These are phyloP conservation scores for Otocyon megalotis DNA, from an alignment of 2,113 vertebrate genomes.

Conservation along the genomic window DNA sequence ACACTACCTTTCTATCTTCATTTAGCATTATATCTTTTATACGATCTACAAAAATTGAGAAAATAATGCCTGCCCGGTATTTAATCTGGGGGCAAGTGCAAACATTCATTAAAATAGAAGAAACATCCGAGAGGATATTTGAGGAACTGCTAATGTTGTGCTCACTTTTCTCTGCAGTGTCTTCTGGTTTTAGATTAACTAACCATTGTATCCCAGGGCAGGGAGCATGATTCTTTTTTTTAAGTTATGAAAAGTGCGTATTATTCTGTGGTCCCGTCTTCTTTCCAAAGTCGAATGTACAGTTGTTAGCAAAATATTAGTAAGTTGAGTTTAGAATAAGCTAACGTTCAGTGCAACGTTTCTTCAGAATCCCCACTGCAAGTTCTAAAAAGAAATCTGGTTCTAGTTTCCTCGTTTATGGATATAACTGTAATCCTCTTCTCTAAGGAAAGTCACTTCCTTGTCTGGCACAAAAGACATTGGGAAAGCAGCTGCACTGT, in stretches of 20 bases:
- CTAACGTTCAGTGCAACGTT: neutral
- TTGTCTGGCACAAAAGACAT: slow-evolving; percentile 46
- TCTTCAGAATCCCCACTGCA: slow-evolving; percentile 7
- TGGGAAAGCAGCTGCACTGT: slow-evolving; percentile 36
- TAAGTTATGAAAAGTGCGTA: neutral
- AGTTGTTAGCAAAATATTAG: slow-evolving; percentile 28
- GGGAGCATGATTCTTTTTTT: neutral
- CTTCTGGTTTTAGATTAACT: slow-evolving; percentile 16
- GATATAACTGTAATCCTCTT: slow-evolving; percentile 70
- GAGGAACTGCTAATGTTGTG: neutral
- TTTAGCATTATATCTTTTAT: slow-evolving; percentile 45
- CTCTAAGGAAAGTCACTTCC: slow-evolving; percentile 73
- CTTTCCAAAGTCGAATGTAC: slow-evolving; percentile 12
- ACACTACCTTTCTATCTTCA: slow-evolving; percentile 51
- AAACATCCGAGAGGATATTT: neutral
- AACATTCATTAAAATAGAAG: slow-evolving; percentile 43
- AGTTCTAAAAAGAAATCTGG: slow-evolving; percentile 56
- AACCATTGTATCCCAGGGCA: neutral
- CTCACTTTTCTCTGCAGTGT: neutral
- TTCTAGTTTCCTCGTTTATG: slow-evolving; percentile 67
- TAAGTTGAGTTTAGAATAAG: slow-evolving; percentile 43
- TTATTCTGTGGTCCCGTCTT: neutral
- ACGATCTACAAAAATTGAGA: slow-evolving; percentile 11
- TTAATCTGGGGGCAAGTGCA: neutral
- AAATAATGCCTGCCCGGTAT: neutral